phyloP scores from a whole-genome alignment of 2,113 vertebrate genomes.

The Sterna hirundo region DNA sequence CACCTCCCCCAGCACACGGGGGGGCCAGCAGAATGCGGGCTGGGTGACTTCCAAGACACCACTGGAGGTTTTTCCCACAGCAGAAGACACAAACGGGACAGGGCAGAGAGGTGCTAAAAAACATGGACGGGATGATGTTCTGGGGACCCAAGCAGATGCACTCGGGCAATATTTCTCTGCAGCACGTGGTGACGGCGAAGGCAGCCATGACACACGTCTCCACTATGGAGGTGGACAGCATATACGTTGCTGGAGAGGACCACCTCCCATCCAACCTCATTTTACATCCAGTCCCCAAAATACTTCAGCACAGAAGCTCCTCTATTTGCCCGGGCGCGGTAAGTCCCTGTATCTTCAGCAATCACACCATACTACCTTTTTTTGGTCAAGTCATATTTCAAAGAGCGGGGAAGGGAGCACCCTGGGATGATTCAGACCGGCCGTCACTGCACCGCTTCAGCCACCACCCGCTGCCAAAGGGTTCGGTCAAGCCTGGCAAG shows the following conservation, averaged over 20 bases:
- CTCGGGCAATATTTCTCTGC: background rate
- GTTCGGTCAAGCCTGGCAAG: background rate
- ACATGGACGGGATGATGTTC: background rate
- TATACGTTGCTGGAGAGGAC: rapidly evolving
- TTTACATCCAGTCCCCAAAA: background rate
- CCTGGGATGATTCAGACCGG: background rate
- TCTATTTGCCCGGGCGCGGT: background rate
- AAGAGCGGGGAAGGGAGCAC: background rate
- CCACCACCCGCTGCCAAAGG: background rate
- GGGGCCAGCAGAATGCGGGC: background rate
- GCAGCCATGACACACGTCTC: rapidly evolving
- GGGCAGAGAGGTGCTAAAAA: background rate
- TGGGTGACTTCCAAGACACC: background rate
- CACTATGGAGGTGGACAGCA: background rate
- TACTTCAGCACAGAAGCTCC: background rate
- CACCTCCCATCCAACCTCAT: background rate
- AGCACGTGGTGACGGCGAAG: rapidly evolving
- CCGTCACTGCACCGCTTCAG: rapidly evolving
- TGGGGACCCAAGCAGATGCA: background rate
- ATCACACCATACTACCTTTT: background rate
- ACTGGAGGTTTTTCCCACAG: background rate
- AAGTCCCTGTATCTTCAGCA: background rate
- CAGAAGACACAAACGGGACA: background rate
- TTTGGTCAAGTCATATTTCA: background rate
- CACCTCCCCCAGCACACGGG: rapidly evolving